These are phyloP conservation scores for Pimephales promelas DNA, from an alignment of 2,113 vertebrate genomes.

Conservation along the genomic window DNA sequence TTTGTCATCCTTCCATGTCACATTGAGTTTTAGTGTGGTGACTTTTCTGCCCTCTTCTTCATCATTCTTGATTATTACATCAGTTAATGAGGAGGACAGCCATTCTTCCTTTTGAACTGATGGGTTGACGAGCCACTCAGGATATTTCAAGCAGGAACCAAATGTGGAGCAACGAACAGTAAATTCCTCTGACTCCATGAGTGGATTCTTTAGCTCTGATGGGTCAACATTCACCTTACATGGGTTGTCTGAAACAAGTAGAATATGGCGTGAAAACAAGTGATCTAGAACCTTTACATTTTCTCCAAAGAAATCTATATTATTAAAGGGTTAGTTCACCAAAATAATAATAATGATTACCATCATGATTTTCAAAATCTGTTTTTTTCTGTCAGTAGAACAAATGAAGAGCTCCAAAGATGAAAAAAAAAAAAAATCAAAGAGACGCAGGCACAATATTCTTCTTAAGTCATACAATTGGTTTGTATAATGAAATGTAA, in stretches of 20 bases:
- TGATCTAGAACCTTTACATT: background rate
- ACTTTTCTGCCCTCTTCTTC: background rate
- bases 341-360: background rate
- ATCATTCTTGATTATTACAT: fast-evolving
- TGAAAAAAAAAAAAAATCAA: too few species aligned
- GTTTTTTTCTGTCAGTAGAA: background rate
- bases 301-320: background rate
- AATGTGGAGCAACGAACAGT: conserved; percentile 59
- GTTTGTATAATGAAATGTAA: too few species aligned
- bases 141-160: background rate
- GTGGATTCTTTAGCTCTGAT: background rate
- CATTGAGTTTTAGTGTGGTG: background rate
- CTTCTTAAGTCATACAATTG: too few species aligned
- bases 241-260: conserved; percentile 63
- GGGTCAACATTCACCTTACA: conserved; percentile 61
- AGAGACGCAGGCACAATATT: too few species aligned
- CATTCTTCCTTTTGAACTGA: background rate
- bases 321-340: background rate
- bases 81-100: background rate
- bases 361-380: too few species aligned
- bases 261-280: background rate
- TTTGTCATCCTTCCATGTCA: conserved; percentile 57
- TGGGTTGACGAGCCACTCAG: background rate
- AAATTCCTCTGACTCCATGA: fast-evolving
- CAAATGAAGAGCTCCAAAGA: too few species aligned